phyloP scores from a whole-genome alignment of 2,888 invertebrate species.

The Lycaena phlaeas region DNA sequence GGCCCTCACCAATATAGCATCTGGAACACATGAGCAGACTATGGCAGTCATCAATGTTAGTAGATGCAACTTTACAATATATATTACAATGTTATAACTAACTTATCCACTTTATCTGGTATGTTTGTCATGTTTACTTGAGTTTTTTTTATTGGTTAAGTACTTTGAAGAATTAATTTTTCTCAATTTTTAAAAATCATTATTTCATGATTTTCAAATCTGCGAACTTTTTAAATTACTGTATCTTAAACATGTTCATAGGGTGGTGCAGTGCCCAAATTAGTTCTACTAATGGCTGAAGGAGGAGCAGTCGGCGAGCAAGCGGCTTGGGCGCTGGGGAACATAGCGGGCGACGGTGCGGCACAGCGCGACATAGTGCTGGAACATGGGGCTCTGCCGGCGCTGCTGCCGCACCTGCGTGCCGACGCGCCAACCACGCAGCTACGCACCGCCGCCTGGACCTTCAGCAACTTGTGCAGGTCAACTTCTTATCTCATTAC shows the following conservation, averaged over 20 bases:
- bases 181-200: no score
- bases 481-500: constrained; percentile 16
- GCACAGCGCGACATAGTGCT: constrained; percentile 87
- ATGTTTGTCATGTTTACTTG: no score
- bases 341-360: constrained; percentile 94
- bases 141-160: no score
- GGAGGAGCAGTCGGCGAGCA: constrained; percentile 89
- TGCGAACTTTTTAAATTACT: no score
- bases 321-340: constrained; percentile 98
- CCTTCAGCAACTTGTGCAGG: constrained; percentile 92
- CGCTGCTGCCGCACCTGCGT: constrained; percentile 76
- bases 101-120: no score
- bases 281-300: constrained; percentile 81
- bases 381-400: constrained; percentile 77
- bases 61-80: constrained; percentile 11
- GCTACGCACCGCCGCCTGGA: constrained; percentile 91
- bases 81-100: no score
- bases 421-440: constrained; percentile 67
- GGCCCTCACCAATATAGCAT: constrained; percentile 98
- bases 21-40: constrained; percentile 94
- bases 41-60: constrained; percentile 81
- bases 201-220: no score
- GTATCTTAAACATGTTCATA: constrained; percentile 27
- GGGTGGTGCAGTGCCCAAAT: constrained; percentile 87
- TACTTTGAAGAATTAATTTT: no score